phyloP scores from a whole-genome alignment of 2,888 invertebrate genomes.

The Xestia rhomboidea region DNA sequence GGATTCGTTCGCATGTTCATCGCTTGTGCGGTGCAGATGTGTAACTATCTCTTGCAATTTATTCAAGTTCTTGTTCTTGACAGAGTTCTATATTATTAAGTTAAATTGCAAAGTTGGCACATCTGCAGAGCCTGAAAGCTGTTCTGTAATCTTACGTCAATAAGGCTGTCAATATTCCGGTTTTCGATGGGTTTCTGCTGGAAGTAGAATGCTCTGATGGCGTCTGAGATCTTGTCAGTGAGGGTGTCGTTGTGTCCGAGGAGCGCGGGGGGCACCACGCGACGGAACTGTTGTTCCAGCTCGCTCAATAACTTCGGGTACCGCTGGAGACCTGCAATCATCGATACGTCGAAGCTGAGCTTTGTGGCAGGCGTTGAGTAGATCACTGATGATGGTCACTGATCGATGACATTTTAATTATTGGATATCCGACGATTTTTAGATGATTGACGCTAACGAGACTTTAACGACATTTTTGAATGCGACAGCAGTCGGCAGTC shows the following conservation, averaged over 20 bases:
- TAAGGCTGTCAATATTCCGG: slow-evolving; percentile 90
- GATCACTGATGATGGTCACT: neutral
- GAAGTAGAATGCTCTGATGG: slow-evolving; percentile 91
- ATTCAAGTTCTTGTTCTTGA: neutral
- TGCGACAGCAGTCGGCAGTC: neutral
- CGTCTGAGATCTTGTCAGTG: slow-evolving; percentile 81
- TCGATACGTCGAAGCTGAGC: neutral
- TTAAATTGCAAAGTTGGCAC: neutral
- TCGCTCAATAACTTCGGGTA: slow-evolving; percentile 90
- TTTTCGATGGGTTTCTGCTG: slow-evolving; percentile 89
- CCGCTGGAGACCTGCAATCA: slow-evolving; percentile 88
- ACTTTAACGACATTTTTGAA: neutral
- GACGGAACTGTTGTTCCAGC: slow-evolving; percentile 90
- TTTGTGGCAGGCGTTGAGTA: neutral
- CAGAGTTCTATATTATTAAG: neutral
- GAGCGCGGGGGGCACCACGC: slow-evolving; percentile 91
- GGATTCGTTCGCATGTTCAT: neutral
- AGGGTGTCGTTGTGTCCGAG: slow-evolving; percentile 78
- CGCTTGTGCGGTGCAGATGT: neutral
- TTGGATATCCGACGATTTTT: neutral
- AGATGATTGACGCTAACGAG: neutral
- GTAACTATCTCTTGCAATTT: neutral
- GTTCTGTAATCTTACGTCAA: slow-evolving; percentile 82
- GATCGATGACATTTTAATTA: neutral
- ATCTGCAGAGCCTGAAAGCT: neutral